phyloP scores from a whole-genome alignment of 2,888 invertebrate genomes.

The Torymus tubicola region DNA sequence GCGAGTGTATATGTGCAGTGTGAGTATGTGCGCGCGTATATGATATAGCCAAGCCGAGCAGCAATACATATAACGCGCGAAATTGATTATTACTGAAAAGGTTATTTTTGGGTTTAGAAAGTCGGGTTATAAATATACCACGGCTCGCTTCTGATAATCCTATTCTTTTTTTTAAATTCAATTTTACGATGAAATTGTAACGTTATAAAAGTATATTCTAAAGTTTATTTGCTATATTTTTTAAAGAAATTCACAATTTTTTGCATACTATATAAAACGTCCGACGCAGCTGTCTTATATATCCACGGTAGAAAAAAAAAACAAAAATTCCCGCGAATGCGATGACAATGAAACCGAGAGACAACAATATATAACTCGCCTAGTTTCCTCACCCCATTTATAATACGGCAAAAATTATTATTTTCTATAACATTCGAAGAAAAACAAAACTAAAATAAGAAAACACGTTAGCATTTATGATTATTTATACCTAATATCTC shows the following conservation, averaged over 20 bases:
- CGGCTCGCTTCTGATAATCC: no score
- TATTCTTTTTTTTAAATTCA: neutral
- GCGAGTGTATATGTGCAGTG: no score
- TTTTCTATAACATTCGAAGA: neutral
- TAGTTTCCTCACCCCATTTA: no score
- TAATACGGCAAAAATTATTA: no score
- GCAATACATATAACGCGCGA: neutral
- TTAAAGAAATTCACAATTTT: neutral
- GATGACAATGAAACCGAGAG: conserved; percentile 16
- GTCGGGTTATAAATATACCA: no score
- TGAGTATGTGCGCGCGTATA: neutral
- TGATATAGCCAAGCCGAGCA: conserved; percentile 12
- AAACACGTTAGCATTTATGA: no score
- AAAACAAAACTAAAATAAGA: neutral
- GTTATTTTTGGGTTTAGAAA: conserved; percentile 4
- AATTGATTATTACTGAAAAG: conserved; percentile 14
- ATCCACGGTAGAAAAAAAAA: neutral
- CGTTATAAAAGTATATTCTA: no score
- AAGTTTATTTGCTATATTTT: no score
- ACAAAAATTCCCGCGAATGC: neutral
- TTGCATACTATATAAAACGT: neutral
- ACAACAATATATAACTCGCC: no score
- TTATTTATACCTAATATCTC: no score
- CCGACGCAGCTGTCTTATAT: neutral
- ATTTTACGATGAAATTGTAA: neutral